phyloP scores from a whole-genome alignment of 2,797 vertebrate species.

The Spea hammondii region DNA sequence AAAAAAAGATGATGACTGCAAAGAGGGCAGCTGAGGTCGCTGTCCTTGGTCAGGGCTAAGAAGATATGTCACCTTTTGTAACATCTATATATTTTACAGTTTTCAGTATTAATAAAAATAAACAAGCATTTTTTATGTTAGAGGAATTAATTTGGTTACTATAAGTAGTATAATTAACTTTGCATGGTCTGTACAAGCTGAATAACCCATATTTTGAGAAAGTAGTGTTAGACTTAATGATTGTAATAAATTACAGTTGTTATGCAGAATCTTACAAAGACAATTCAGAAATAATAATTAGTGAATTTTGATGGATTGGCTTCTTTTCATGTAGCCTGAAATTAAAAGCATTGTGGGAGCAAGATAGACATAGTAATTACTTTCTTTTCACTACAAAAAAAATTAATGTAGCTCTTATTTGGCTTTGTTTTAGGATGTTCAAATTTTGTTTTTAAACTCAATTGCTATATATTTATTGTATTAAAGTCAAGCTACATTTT shows the following conservation, averaged over 20 bases:
- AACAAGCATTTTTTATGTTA: too few relatives aligned
- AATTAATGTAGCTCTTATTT: not conserved
- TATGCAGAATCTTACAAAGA: constrained; percentile 27
- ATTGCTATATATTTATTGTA: too few relatives aligned
- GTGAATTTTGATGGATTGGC: constrained; percentile 25
- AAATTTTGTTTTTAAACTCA: too few relatives aligned
- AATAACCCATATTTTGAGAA: constrained; percentile 7
- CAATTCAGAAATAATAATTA: constrained; percentile 23
- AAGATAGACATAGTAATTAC: not conserved
- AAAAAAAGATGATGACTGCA: too few relatives aligned
- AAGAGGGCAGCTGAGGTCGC: too few relatives aligned
- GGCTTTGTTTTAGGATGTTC: too few relatives aligned
- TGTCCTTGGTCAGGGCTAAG: too few relatives aligned
- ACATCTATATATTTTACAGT: too few relatives aligned
- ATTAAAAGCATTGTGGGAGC: constrained; percentile 6
- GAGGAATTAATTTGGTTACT: not conserved
- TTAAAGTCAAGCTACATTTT: too few relatives aligned
- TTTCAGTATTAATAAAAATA: too few relatives aligned
- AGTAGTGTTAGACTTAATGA: constrained; percentile 26
- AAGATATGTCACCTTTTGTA: too few relatives aligned
- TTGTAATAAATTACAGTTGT: constrained; percentile 43
- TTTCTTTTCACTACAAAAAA: not conserved
- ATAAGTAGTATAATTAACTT: not conserved
- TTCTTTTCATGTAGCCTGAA: constrained; percentile 30
- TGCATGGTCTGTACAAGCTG: not conserved